Evolutionary conservation across 2,888 invertebrate species (phyloP).

Genomic region (Eupithecia vulgata): DNA sequence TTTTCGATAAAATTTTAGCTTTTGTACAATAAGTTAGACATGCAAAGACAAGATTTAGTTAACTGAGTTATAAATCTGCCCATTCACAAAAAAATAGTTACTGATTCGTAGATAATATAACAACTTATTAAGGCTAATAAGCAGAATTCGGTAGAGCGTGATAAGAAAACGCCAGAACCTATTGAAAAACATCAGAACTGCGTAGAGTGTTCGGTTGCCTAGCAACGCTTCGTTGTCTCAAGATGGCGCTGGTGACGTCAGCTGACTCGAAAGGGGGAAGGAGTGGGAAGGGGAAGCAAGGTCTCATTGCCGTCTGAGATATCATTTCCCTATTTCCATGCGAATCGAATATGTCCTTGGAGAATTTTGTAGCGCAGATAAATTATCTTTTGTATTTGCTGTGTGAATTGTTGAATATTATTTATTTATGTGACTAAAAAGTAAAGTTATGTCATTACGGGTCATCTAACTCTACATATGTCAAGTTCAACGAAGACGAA

Average conservation of each 20-base stretch:
- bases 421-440: neutral
- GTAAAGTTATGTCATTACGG: neutral
- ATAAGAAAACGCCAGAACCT: conserved; percentile 2
- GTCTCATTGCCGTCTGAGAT: conserved; percentile 66
- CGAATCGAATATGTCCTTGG: conserved; percentile 77
- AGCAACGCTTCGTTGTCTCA: conserved; percentile 77
- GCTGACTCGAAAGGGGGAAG: conserved; percentile 55
- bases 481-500: conserved; percentile 70
- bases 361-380: conserved; percentile 25
- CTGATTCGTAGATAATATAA: neutral
- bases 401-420: too few species aligned
- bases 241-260: conserved; percentile 83
- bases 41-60: too few species aligned
- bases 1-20: neutral
- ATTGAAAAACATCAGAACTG: conserved; percentile 49
- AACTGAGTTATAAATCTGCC: too few species aligned
- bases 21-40: neutral
- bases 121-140: neutral
- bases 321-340: conserved; percentile 74
- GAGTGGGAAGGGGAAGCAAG: conserved; percentile 62
- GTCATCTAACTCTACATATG: conserved; percentile 36
- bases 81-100: too few species aligned
- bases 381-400: neutral
- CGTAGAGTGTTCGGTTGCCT: conserved; percentile 74
- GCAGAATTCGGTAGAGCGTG: neutral